A percentile compares a stretch with the other conserved stretches of the same genome.
phyloP scores from a whole-genome alignment of 2,113 vertebrate genomes.

The Apodemus speciosus region DNA sequence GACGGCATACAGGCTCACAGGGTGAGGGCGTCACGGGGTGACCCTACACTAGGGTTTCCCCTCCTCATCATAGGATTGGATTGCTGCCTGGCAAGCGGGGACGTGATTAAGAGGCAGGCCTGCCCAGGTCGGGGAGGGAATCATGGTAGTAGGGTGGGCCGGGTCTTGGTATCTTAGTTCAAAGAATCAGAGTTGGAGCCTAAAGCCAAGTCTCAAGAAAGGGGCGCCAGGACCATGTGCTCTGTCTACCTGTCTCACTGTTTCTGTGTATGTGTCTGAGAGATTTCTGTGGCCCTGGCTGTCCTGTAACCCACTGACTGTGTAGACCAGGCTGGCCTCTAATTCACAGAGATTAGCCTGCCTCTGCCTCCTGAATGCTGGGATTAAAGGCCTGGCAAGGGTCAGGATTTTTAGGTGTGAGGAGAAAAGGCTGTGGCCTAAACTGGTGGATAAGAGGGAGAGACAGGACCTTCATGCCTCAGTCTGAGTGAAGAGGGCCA shows the following conservation, averaged over 20 bases:
- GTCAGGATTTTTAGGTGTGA: background rate
- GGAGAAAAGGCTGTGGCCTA: background rate
- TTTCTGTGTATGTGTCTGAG: background rate
- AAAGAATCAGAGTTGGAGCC: background rate
- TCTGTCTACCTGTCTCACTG: no score
- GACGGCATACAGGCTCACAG: background rate
- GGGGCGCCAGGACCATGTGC: no score
- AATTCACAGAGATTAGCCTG: background rate
- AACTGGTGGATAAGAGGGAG: background rate
- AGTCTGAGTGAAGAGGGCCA: background rate
- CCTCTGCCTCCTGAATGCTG: background rate
- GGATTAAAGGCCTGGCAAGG: background rate
- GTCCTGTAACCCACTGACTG: background rate
- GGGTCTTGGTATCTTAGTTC: background rate
- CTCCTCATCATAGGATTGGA: background rate
- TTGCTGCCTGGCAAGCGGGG: background rate
- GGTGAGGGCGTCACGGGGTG: background rate
- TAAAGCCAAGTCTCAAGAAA: background rate
- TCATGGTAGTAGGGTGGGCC: background rate
- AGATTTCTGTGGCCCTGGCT: background rate
- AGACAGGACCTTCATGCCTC: background rate
- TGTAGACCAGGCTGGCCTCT: background rate
- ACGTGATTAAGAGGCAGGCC: fast-evolving
- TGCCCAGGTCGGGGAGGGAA: background rate
- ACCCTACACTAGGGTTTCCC: background rate